Conservation (phyloP, 2,888 invertebrate genomes). For the Andrena praecox region DNA sequence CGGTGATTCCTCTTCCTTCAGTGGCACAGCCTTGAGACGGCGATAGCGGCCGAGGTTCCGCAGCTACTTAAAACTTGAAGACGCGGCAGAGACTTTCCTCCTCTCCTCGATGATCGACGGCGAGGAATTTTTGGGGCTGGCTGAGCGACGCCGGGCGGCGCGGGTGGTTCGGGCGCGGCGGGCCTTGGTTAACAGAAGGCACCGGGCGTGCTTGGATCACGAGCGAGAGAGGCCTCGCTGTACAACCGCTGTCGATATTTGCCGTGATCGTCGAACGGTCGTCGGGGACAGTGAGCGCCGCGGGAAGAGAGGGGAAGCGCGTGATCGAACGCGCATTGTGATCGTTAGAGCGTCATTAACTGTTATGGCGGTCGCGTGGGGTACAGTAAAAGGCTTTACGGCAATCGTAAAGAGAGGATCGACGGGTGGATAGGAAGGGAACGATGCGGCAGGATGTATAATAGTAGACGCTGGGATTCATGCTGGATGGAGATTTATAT, state of each 20-base stretch:
- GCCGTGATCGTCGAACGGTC: slow-evolving; percentile 25
- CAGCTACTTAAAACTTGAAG: slow-evolving; percentile 70
- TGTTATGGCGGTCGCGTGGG: slow-evolving; percentile 4
- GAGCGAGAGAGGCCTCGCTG: slow-evolving; percentile 11
- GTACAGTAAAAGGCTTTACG: slow-evolving; percentile 37
- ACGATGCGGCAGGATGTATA: background rate
- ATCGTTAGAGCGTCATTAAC: slow-evolving; percentile 46
- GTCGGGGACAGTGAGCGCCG: slow-evolving; percentile 7
- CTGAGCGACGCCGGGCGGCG: slow-evolving; percentile 20
- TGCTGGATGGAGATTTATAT: slow-evolving; percentile 32
- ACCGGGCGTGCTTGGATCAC: background rate
- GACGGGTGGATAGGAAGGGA: background rate
- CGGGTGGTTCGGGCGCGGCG: slow-evolving; percentile 31
- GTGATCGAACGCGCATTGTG: slow-evolving; percentile 22
- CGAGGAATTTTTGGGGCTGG: slow-evolving; percentile 58
- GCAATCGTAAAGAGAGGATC: slow-evolving; percentile 38
- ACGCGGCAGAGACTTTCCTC: slow-evolving; percentile 61
- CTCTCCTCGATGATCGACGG: slow-evolving; percentile 59
- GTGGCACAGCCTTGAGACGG: slow-evolving; percentile 45
- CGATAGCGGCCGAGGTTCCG: slow-evolving; percentile 52
- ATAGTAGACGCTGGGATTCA: slow-evolving; percentile 13
- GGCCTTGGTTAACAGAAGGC: slow-evolving; percentile 50
- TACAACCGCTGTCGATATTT: slow-evolving; percentile 47
- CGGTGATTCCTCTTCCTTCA: slow-evolving; percentile 49
- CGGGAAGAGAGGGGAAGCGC: background rate